Evolutionary conservation across 2,113 vertebrate species (phyloP).

Genomic region (Pomatorhinus ruficollis): DNA sequence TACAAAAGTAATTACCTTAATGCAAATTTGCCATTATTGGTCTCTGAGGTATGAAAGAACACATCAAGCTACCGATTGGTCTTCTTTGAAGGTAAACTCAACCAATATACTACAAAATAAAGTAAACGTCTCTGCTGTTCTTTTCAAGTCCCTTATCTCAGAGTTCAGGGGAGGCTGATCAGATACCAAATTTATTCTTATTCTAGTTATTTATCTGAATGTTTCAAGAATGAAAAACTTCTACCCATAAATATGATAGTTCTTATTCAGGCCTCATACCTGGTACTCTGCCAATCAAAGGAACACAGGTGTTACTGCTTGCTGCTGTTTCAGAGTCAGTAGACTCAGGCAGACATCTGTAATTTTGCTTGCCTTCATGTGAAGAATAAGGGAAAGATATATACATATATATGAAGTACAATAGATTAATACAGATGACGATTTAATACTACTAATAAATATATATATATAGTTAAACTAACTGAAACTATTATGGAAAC

Average conservation of each 20-base stretch:
- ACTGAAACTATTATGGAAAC: not conserved
- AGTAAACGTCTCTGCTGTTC: not conserved
- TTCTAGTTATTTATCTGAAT: not conserved
- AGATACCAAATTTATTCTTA: not conserved
- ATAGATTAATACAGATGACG: not conserved
- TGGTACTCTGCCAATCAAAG: not conserved
- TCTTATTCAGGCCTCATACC: not conserved
- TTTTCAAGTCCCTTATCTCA: not conserved
- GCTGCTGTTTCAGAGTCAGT: not conserved
- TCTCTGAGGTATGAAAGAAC: not conserved
- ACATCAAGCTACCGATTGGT: not conserved
- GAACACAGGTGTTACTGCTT: not conserved
- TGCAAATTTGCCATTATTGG: constrained; percentile 6
- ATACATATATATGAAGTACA: not conserved
- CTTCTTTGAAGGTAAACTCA: not conserved
- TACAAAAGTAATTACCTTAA: constrained; percentile 15
- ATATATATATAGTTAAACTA: not conserved
- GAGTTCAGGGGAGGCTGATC: not conserved
- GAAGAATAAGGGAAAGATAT: not conserved
- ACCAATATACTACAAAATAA: not conserved
- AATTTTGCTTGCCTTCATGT: not conserved
- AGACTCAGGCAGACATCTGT: not conserved
- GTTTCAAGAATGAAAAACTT: not conserved
- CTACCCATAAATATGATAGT: not conserved
- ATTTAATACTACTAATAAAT: not conserved